Conservation (phyloP, 2,888 invertebrate species). For the Troglohyphantes excavatus region DNA sequence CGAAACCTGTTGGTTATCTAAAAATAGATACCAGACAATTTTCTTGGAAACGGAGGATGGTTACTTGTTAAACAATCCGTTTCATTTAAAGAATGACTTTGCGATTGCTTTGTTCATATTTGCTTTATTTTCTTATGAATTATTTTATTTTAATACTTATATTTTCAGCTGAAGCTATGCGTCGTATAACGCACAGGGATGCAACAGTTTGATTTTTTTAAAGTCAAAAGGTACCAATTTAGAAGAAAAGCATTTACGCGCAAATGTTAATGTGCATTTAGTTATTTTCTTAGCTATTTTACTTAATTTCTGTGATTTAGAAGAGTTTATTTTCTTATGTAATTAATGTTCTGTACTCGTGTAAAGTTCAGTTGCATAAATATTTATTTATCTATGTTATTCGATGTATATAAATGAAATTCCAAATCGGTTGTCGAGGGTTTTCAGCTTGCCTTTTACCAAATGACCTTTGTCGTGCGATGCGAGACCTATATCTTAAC, state of each 20-base stretch:
- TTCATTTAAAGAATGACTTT: no score
- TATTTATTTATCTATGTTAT: conserved; percentile 39
- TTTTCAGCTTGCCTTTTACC: conserved; percentile 41
- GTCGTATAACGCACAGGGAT: conserved; percentile 34
- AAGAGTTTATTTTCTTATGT: conserved; percentile 38
- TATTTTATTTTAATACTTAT: conserved; percentile 27
- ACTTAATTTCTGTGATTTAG: conserved; percentile 48
- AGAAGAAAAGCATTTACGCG: neutral
- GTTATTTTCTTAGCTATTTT: neutral
- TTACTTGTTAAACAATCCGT: no score
- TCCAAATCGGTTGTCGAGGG: conserved; percentile 34
- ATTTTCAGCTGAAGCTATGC: neutral
- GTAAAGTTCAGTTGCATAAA: neutral
- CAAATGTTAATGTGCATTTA: neutral
- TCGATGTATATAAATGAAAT: conserved; percentile 2
- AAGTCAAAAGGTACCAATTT: neutral
- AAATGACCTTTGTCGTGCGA: conserved; percentile 3
- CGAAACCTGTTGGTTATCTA: no score
- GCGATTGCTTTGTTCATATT: no score
- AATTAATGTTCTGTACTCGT: neutral
- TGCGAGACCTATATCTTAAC: no score
- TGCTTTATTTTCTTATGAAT: no score
- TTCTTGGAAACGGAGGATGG: no score
- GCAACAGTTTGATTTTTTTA: neutral
- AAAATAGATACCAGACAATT: no score